Conservation (phyloP, 2,113 vertebrate species). For the Zosterops lateralis region DNA sequence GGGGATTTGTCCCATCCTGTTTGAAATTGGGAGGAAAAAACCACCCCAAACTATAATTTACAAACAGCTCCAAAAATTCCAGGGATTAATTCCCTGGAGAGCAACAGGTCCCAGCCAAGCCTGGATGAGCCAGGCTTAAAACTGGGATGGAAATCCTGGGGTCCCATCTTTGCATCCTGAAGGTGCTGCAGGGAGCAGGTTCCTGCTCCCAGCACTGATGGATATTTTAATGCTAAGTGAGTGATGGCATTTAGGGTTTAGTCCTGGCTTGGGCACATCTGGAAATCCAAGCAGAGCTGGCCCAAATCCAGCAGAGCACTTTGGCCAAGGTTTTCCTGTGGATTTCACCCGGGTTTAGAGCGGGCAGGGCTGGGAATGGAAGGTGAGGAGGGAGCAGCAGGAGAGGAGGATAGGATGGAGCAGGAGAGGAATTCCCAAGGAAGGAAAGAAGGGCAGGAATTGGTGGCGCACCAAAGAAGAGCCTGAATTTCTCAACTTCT, state of each 20-base stretch:
- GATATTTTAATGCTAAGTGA: not conserved
- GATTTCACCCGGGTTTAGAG: not conserved
- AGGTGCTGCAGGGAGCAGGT: not conserved
- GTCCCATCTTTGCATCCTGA: not conserved
- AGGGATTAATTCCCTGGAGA: not conserved
- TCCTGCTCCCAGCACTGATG: not conserved
- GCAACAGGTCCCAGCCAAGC: not conserved
- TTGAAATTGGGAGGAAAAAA: no score
- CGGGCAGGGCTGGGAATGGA: not conserved
- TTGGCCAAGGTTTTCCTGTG: fast-evolving
- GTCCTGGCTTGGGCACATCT: not conserved
- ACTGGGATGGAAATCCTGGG: not conserved
- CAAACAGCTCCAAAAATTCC: not conserved
- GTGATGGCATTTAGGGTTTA: not conserved
- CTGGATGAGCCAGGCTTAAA: not conserved
- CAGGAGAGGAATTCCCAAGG: not conserved
- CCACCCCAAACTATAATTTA: not conserved
- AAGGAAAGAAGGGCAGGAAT: not conserved
- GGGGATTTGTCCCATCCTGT: not conserved
- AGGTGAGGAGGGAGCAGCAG: not conserved
- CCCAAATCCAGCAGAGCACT: not conserved
- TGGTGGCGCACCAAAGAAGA: not conserved
- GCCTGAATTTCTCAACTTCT: not conserved
- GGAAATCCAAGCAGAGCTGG: not conserved
- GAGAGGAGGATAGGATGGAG: not conserved